Evolutionary conservation across 2,888 invertebrate species (phyloP).

Genomic region (Chalcis sispes): DNA sequence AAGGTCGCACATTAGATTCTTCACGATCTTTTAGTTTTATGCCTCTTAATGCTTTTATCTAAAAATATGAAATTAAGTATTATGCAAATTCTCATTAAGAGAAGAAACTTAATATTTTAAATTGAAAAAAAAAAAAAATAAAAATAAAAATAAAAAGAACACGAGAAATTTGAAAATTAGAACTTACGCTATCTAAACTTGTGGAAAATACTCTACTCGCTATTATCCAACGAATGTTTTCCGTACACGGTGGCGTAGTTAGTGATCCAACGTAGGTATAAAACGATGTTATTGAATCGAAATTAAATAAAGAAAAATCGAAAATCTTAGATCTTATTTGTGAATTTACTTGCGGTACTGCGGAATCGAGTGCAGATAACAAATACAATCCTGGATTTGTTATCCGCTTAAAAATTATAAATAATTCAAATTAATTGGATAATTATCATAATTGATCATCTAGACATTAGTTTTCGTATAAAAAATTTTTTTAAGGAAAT

Average conservation of each 20-base stretch:
- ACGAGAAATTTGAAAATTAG: background rate
- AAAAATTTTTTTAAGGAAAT: background rate
- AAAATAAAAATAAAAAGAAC: background rate
- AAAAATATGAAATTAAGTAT: background rate
- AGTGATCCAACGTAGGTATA: conserved; percentile 28
- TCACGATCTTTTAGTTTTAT: background rate
- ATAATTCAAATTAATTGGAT: background rate
- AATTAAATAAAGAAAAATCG: background rate
- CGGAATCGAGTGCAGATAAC: background rate
- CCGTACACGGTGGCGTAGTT: conserved; percentile 36
- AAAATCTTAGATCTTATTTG: background rate
- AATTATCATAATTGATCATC: too few relatives aligned
- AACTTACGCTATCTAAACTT: conserved; percentile 2
- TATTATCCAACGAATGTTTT: conserved; percentile 31
- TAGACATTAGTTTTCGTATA: background rate
- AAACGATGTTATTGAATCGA: background rate
- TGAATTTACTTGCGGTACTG: background rate
- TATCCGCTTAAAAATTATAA: background rate
- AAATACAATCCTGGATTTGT: background rate
- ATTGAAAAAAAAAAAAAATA: background rate
- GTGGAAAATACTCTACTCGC: background rate
- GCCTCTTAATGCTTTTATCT: background rate
- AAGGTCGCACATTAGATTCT: background rate
- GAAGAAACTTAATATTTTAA: background rate
- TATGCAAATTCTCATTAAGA: background rate